These are phyloP conservation scores for Amphibalanus amphitrite DNA, from an alignment of 1,140 invertebrate species.

Conservation along the genomic window DNA sequence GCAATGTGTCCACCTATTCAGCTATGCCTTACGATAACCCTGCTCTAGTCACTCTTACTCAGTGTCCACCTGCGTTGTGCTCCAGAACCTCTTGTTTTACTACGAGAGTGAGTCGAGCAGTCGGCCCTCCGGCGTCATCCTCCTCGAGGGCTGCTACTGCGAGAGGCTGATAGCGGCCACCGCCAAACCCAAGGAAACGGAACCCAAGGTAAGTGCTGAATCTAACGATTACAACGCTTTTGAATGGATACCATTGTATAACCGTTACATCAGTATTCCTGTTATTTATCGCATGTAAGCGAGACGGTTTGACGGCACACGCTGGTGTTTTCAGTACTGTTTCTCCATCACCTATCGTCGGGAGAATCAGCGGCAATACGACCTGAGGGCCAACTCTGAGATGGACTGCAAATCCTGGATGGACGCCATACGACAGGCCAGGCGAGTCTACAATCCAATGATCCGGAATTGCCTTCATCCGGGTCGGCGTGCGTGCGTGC, in stretches of 20 bases:
- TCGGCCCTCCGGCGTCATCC: slow-evolving; percentile 60
- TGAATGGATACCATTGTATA: background rate
- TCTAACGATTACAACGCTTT: background rate
- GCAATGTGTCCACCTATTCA: no score
- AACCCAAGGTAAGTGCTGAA: slow-evolving; percentile 14
- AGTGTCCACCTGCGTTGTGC: no score
- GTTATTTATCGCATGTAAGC: slow-evolving; percentile 8
- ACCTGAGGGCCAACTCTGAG: slow-evolving; percentile 62
- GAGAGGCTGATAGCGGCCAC: slow-evolving; percentile 43
- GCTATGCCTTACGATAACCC: no score
- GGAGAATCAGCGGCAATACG: slow-evolving; percentile 73
- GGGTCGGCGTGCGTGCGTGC: no score
- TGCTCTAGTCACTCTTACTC: no score
- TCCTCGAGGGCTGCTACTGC: slow-evolving; percentile 80
- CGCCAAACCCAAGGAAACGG: slow-evolving; percentile 37
- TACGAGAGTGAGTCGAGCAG: slow-evolving; percentile 62
- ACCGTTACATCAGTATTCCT: background rate
- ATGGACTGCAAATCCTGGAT: slow-evolving; percentile 78
- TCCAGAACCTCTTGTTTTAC: slow-evolving; percentile 76
- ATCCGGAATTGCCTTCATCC: no score
- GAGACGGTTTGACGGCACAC: background rate
- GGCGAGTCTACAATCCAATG: slow-evolving; percentile 33
- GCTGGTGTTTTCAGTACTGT: slow-evolving; percentile 48
- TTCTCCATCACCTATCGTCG: slow-evolving; percentile 73
- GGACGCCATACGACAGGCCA: slow-evolving; percentile 67